Base-by-base conservation (phyloP, 1,140 invertebrate genomes). In the Rhysida immarginata region DNA sequence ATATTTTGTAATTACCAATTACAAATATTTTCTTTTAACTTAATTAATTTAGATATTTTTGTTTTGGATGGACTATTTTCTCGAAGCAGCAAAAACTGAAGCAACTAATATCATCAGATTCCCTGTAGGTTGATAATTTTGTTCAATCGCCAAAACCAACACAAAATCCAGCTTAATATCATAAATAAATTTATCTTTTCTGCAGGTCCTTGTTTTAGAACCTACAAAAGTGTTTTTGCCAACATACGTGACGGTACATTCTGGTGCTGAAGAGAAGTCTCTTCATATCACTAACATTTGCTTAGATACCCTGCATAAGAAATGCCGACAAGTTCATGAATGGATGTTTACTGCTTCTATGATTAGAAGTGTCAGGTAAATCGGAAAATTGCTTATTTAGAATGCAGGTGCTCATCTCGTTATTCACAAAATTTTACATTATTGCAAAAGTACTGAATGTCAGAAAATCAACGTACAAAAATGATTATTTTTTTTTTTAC, bases 61-160 rank as follows among this genome's bases (percentile, higher is more conserved):
- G 61, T 99, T 98, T 72, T 99, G 95, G 94, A 92, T 96, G 79
- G 96, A 99, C 64, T 98, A 95, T 74, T 98, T 99, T 69, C 78
- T 90, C 2, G 94, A 96, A 73, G 92, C 93, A 2, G 92, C 84
- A 20, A 86, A 86, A 66, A 74, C 75, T 23, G 80, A 83, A 62
- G 78, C 82, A 59, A 80, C 81, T 48, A 82, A 88, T 69, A 81
- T 77, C 59, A 92, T 94, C 58, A 72, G 89, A 62, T 94, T 94
- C 79, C 90, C 91, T 45, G 87, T 88, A 74, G 78, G 82, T 81
- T 44, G 24, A 13, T 35, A 35, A 16, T 35, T 16, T 8, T 35
- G 29, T n/a, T n/a, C n/a, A n/a, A n/a, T n/a, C n/a, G n/a, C n/a
- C n/a, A n/a, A n/a, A n/a, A n/a, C n/a, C n/a, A n/a, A n/a, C n/a